Evolutionary conservation across 2,113 vertebrate species (phyloP), one percentile per base, ranked within the genome.

Genomic region (Pseudopodoces humilis): DNA sequence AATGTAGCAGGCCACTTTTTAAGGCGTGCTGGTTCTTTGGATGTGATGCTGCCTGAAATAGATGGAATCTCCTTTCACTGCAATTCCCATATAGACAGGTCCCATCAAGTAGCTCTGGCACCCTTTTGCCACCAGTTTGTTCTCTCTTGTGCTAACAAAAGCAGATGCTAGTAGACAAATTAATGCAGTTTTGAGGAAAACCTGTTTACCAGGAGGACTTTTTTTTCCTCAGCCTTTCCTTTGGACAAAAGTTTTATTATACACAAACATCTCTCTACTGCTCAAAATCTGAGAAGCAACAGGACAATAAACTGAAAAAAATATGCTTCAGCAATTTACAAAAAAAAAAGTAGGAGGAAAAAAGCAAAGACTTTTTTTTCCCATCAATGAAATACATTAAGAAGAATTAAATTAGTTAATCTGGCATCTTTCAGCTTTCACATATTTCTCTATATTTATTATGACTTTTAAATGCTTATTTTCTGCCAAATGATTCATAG

Each of bases 391-490:
- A 58, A 41, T 7, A 72, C 0, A 74, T 84, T 86, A 56, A 2
- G n/a, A 35, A 56, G 5, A 85, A 53, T 83, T 86, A 77, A 91
- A 92, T 82, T 83, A 83, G 13, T 71, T 92, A 72, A 85, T 83
- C 21, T 91, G 69, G 16, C 33, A 88, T 25, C 18, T 72, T 88
- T 68, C 39, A 77, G 12, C 15, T 90, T 92, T 95, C 87, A 53
- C 30, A 55, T 77, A 50, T 74, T 85, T 94, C 9, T 21, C 23
- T 88, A 23, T 79, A 74, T 77, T 89, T 92, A 62, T 90, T 68
- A 81, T 81, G n/a, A 56, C 20, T 92, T 91, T 88, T 20, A 82
- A 91, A 87, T 80, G 23, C 15, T 85, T 92, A 19, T 92, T 83
- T 84, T 92, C 55, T 88, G 81, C 56, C 67, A 84, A 77, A 81